phyloP scores from a whole-genome alignment of 2,113 vertebrate genomes.

The Oreochromis niloticus region DNA sequence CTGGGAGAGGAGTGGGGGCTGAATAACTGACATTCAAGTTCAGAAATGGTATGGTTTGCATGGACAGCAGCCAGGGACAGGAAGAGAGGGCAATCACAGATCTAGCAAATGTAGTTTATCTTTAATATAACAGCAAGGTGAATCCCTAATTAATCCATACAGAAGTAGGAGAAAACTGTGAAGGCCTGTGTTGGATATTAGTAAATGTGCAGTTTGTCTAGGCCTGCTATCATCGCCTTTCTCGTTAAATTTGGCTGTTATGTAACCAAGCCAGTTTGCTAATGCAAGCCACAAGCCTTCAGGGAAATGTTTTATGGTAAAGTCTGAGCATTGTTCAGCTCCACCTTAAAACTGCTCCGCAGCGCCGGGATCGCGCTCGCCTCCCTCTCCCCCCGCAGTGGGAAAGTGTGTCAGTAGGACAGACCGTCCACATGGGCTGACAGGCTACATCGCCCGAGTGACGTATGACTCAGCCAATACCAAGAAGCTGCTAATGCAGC shows the following conservation, averaged over 20 bases:
- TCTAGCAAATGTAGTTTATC: neutral
- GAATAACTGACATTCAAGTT: conserved; percentile 42
- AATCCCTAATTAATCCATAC: neutral
- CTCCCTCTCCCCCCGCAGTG: conserved; percentile 57
- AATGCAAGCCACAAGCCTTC: neutral
- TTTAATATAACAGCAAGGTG: neutral
- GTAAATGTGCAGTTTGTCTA: neutral
- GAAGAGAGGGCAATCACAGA: neutral
- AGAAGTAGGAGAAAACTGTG: neutral
- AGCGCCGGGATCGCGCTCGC: conserved; percentile 17
- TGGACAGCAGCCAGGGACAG: neutral
- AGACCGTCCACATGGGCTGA: conserved; percentile 70
- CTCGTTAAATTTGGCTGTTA: conserved; percentile 1
- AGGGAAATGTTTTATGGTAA: conserved; percentile 7
- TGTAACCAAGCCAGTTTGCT: conserved; percentile 11
- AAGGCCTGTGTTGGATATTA: neutral
- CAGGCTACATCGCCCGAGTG: conserved; percentile 50
- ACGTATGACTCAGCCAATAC: conserved; percentile 42
- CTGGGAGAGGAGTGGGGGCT: neutral
- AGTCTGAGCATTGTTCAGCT: conserved; percentile 5
- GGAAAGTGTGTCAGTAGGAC: conserved; percentile 83
- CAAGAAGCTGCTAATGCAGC: neutral
- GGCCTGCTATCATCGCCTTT: neutral
- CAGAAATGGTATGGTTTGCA: neutral
- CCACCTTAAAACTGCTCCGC: conserved; percentile 69